Evolutionary conservation across 2,113 vertebrate species (phyloP).

Genomic region (Pteronura brasiliensis): DNA sequence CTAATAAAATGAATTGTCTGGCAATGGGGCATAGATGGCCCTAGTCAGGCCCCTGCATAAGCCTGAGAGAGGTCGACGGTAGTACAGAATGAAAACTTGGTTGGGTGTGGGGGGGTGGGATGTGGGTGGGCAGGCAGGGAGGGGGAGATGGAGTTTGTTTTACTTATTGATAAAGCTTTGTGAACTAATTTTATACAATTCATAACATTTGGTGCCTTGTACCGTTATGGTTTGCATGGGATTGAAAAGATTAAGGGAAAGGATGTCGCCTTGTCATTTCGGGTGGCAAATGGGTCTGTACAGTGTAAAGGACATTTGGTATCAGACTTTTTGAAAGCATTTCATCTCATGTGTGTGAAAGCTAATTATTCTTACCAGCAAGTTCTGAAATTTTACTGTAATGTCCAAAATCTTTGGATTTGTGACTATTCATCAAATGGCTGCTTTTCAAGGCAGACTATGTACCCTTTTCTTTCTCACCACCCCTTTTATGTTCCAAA

Average conservation of each 20-base stretch:
- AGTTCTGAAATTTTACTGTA: conserved; percentile 57
- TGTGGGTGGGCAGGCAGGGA: neutral
- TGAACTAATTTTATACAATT: conserved; percentile 75
- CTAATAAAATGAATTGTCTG: conserved; percentile 16
- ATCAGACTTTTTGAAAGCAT: conserved; percentile 47
- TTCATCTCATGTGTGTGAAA: conserved; percentile 46
- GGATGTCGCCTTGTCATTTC: conserved; percentile 30
- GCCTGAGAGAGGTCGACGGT: neutral
- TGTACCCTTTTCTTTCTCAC: conserved; percentile 7
- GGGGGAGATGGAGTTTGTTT: conserved; percentile 57
- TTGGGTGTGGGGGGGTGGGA: neutral
- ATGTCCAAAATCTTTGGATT: conserved; percentile 51
- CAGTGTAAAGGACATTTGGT: conserved; percentile 64
- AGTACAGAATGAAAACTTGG: conserved; percentile 50
- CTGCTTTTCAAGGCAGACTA: conserved; percentile 31
- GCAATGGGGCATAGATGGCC: neutral
- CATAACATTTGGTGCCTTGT: conserved; percentile 83
- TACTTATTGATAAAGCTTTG: conserved; percentile 68
- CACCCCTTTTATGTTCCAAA: conserved; percentile 25
- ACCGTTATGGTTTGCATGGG: conserved; percentile 72
- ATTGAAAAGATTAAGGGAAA: conserved; percentile 63
- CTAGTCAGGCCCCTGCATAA: neutral
- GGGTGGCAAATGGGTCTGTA: conserved; percentile 57
- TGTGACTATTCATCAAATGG: conserved; percentile 50
- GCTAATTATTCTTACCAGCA: conserved; percentile 71